These are phyloP conservation scores for Hylomyscus alleni DNA, from an alignment of 2,797 vertebrate genomes.

Conservation along the genomic window DNA sequence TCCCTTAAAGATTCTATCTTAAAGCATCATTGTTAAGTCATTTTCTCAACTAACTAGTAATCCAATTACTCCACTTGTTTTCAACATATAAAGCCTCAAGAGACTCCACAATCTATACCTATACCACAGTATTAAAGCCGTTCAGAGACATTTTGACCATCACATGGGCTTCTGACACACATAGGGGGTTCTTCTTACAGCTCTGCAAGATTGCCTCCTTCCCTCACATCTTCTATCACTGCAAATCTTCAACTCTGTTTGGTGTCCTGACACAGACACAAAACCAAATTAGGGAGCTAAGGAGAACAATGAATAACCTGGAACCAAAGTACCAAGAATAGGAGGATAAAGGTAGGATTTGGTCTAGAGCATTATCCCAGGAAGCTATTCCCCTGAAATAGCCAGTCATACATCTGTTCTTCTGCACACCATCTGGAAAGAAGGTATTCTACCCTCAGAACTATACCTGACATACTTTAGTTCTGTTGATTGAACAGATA, in stretches of 20 bases:
- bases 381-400: not conserved
- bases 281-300: not conserved
- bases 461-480: not conserved
- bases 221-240: not conserved
- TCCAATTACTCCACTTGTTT: not conserved
- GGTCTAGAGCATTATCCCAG: not conserved
- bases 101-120: not conserved
- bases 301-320: not conserved
- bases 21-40: not conserved
- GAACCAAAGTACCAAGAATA: not conserved
- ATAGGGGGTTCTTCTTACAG: not conserved
- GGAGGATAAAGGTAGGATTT: not conserved
- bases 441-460: not conserved
- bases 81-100: not conserved
- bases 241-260: not conserved
- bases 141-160: not conserved
- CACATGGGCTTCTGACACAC: accelerated
- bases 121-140: not conserved
- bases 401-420: not conserved
- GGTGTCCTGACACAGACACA: not conserved
- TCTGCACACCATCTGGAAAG: not conserved
- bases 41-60: not conserved
- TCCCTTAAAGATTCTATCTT: not conserved
- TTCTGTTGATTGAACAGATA: not conserved
- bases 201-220: not conserved